A percentile compares a stretch with the other conserved stretches of the same genome.
Conservation (phyloP, 2,888 invertebrate species). For the Ceriagrion tenellum region DNA sequence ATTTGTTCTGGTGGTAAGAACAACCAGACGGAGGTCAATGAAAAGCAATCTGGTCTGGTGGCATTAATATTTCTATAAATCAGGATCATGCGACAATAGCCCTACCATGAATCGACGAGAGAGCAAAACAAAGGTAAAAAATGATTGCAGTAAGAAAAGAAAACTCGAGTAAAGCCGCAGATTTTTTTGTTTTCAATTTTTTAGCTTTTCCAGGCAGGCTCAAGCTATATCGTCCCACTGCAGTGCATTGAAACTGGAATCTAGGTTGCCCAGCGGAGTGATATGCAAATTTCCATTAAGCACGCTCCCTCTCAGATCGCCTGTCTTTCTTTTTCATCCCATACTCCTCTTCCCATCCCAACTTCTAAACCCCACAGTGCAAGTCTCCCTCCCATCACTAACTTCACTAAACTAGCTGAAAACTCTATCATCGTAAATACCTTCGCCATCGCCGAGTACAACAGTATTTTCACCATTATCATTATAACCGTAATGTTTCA, state of each 20-base stretch:
- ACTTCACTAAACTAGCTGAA: not conserved
- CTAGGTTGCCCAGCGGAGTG: constrained; percentile 30
- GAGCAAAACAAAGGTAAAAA: not conserved
- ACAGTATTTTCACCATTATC: not conserved
- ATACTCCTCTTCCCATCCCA: not conserved
- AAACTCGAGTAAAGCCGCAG: not conserved
- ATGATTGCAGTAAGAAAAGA: not conserved
- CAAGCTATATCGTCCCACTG: not conserved
- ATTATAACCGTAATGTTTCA: not conserved
- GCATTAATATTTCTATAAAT: not conserved
- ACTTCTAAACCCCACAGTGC: not conserved
- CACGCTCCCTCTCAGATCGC: not conserved
- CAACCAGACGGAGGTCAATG: not conserved
- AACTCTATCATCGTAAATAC: not conserved
- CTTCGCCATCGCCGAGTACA: not conserved
- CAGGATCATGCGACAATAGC: not conserved
- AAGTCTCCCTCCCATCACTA: not conserved
- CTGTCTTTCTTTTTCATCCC: not conserved
- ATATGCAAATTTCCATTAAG: constrained; percentile 37
- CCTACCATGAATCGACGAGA: not conserved
- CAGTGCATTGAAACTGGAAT: not conserved
- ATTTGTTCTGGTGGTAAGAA: not conserved
- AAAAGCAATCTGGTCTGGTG: not conserved
- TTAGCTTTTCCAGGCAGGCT: not conserved
- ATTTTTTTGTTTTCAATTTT: not conserved